Evolutionary conservation across 2,888 invertebrate species (phyloP).

Genomic region (Sphaeridia pumilis): DNA sequence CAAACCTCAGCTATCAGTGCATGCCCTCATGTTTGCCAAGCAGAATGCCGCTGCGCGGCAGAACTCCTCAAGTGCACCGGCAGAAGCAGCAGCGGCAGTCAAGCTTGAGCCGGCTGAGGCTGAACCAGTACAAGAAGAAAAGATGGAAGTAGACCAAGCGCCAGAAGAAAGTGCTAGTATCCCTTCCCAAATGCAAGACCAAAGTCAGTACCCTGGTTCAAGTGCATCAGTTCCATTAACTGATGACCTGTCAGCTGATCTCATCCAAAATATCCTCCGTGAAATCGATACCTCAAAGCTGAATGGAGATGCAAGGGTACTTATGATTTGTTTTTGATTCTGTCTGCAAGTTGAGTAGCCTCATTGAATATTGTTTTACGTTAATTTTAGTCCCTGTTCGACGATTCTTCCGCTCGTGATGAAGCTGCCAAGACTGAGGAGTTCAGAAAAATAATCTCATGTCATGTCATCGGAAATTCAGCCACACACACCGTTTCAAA

Average conservation of each 20-base stretch:
- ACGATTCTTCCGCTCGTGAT: slow-evolving; percentile 74
- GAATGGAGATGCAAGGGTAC: slow-evolving; percentile 9
- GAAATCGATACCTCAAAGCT: slow-evolving; percentile 25
- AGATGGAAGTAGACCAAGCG: slow-evolving; percentile 24
- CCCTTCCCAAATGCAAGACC: slow-evolving; percentile 8
- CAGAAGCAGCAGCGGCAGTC: slow-evolving; percentile 16
- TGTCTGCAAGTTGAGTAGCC: too few relatives aligned
- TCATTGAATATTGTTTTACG: too few relatives aligned
- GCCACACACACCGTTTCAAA: slow-evolving; percentile 72
- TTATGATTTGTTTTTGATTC: too few relatives aligned
- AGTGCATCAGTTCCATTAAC: slow-evolving; percentile 2
- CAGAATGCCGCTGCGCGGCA: slow-evolving; percentile 6
- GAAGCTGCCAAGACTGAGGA: slow-evolving; percentile 86
- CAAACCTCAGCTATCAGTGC: slow-evolving; percentile 57
- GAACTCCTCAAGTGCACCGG: too few relatives aligned
- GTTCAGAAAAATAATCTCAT: slow-evolving; percentile 73
- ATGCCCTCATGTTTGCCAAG: slow-evolving; percentile 37
- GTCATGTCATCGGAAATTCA: slow-evolving; percentile 89
- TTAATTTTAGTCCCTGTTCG: slow-evolving; percentile 66
- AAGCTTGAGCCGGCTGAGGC: slow-evolving; percentile 27
- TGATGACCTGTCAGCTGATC: slow-evolving; percentile 21
- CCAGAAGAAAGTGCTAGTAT: slow-evolving; percentile 22
- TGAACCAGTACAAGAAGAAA: slow-evolving; percentile 15
- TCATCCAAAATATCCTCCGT: slow-evolving; percentile 22
- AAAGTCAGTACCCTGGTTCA: neutral